These are phyloP conservation scores for Pogonognathellus flavescens DNA, from an alignment of 1,140 invertebrate genomes.

Conservation along the genomic window DNA sequence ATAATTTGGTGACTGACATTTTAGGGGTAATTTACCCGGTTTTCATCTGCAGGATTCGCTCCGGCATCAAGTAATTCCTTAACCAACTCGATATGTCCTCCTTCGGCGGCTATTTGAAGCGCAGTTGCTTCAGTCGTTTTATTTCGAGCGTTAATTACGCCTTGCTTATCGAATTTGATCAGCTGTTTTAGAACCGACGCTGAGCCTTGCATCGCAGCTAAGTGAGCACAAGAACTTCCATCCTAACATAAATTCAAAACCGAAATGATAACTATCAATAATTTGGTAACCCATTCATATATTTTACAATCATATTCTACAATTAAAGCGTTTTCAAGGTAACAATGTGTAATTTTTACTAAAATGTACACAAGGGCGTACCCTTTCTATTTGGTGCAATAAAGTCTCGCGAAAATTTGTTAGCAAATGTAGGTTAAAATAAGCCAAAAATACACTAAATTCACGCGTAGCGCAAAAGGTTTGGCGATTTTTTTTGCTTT, in stretches of 20 bases:
- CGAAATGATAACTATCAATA: not conserved
- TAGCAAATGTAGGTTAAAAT: no score
- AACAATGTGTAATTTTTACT: no score
- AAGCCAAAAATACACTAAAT: no score
- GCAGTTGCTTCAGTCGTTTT: constrained; percentile 95
- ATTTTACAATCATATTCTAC: not conserved
- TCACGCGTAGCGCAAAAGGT: no score
- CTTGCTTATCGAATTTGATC: constrained; percentile 97
- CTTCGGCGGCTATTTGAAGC: constrained; percentile 95
- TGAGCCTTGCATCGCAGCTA: no score
- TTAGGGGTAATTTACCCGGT: constrained; percentile 76
- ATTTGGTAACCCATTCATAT: not conserved
- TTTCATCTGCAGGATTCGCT: constrained; percentile 96
- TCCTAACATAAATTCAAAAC: no score
- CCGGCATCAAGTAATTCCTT: constrained; percentile 93
- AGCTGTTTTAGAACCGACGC: constrained; percentile 97
- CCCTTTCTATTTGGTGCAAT: no score
- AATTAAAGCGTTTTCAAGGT: no score
- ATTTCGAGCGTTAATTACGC: constrained; percentile 95
- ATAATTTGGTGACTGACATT: no score
- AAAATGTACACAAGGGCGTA: no score
- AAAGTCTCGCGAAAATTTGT: no score
- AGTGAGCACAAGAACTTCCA: constrained; percentile 92
- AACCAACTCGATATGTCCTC: constrained; percentile 89
- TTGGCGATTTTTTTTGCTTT: no score